Evolutionary conservation across 2,888 invertebrate species (phyloP).

Genomic region (Zygothrica quintamaculata): DNA sequence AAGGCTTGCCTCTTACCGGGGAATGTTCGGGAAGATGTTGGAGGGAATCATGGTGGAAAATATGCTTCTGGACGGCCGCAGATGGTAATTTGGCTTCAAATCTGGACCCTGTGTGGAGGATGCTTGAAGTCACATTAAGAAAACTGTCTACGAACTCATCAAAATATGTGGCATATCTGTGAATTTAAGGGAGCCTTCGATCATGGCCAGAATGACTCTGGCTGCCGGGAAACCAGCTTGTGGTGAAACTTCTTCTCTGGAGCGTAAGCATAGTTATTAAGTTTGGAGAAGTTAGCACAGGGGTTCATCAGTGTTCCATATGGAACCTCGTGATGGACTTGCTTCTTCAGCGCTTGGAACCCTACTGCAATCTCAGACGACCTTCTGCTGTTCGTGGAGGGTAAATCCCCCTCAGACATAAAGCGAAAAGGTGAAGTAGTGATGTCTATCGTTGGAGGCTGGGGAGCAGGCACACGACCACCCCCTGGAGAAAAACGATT

Average conservation of each 20-base stretch:
- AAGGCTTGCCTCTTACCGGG: too few species aligned
- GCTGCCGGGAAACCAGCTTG: constrained; percentile 30
- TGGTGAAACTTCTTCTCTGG: constrained; percentile 33
- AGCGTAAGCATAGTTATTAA: constrained; percentile 24
- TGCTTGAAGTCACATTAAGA: constrained; percentile 21
- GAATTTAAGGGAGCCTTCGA: constrained; percentile 35
- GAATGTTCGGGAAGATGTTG: too few species aligned
- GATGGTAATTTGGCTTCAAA: constrained; percentile 35
- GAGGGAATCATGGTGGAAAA: too few species aligned
- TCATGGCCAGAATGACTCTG: constrained; percentile 12
- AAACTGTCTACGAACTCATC: constrained; percentile 16
- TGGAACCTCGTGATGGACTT: constrained; percentile 25
- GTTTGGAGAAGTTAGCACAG: constrained; percentile 19
- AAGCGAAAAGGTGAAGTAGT: constrained; percentile 6
- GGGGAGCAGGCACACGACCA: too few species aligned
- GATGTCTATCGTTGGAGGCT: constrained; percentile 17
- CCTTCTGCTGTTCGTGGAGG: constrained; percentile 16
- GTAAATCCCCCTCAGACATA: constrained; percentile 5
- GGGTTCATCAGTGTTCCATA: constrained; percentile 26
- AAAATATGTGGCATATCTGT: constrained; percentile 27
- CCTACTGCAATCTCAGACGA: constrained; percentile 11
- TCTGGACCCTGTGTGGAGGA: constrained; percentile 32
- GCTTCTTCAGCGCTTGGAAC: constrained; percentile 17
- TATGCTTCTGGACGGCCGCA: too few species aligned
- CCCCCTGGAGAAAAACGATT: constrained; percentile 13